Evolutionary conservation across 2,797 vertebrate genomes (phyloP), one percentile per base, ranked within the genome.

Genomic region (Macrochelys suwanniensis): DNA sequence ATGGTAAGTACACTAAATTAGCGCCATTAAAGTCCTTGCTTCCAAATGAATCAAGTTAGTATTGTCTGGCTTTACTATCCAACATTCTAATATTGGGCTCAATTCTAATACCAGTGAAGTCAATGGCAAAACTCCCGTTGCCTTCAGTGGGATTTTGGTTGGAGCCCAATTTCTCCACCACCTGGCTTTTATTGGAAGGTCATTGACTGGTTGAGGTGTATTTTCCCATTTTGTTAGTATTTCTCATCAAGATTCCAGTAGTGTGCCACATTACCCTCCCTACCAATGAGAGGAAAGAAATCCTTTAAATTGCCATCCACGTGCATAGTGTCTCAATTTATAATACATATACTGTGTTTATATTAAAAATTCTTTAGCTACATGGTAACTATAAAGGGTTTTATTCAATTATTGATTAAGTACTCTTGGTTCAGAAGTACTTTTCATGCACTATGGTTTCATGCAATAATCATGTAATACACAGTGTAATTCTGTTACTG

Each of bases 1-100:
- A 91, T n/a, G 91, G 95, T 79, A 96, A 82, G 57, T 84, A 93
- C 33, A 87, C 57, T 91, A 92, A 94, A 84, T 61, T 59, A 88
- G 88, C 84, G 86, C 92, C 81, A 81, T 93, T 42, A 31, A 54
- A 89, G 80, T 28, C 2, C 2, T 93, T 81, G 82, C 86, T 23
- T 76, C 76, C 85, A 78, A 88, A 96, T 93, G 85, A 93, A 89
- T 81, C 33, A 96, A 76, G 47, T 80, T 85, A 80, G 61, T 84
- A 80, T 76, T 94, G 31, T 54, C 61, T 90, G 76, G 79, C 42
- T 82, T 80, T 71, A 80, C 78, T 53, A 59, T 10, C 76, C 78
- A 80, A 53, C 28, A 45, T 74, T 77, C 59, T 87, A 90, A 59
- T 42, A 45, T 76, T 80, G 57, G 74, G 54, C 74, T 96, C 90